phyloP scores from a whole-genome alignment of 2,888 invertebrate genomes.

The Cataglyphis albicans region DNA sequence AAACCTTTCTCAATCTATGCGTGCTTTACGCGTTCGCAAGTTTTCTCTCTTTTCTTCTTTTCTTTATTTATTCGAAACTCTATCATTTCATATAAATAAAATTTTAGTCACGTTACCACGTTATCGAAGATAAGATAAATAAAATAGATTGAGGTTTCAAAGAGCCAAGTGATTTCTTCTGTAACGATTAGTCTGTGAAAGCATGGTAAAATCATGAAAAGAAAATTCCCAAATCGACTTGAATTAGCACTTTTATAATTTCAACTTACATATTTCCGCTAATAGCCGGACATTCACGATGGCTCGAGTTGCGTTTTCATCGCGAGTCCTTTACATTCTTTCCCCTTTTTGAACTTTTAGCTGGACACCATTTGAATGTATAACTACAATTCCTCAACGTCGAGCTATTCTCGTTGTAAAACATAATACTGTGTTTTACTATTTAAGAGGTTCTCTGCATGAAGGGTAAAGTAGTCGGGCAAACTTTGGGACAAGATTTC shows the following conservation, averaged over 20 bases:
- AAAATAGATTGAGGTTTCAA: not conserved
- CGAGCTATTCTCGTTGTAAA: conserved; percentile 52
- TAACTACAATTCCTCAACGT: conserved; percentile 54
- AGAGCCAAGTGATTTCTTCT: not conserved
- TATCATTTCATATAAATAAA: not conserved
- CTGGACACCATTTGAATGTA: conserved; percentile 41
- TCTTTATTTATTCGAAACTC: not conserved
- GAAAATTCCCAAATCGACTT: not conserved
- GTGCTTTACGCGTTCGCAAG: not conserved
- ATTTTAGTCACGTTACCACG: not conserved
- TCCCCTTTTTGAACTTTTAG: conserved; percentile 28
- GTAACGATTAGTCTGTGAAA: not conserved
- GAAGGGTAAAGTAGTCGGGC: conserved; percentile 38
- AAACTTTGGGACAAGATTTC: conserved; percentile 67
- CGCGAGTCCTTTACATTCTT: conserved; percentile 4
- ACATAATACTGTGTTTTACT: conserved; percentile 59
- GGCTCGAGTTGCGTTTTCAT: not conserved
- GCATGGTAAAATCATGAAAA: not conserved
- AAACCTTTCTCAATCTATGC: conserved; percentile 23
- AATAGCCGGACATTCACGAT: conserved; percentile 19
- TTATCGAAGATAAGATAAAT: not conserved
- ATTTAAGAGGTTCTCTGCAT: conserved; percentile 63
- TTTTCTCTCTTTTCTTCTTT: not conserved
- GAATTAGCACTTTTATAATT: not conserved
- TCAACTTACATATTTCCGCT: conserved; percentile 6